These are phyloP conservation scores for Philotrypesis tridentata DNA, from an alignment of 1,140 invertebrate genomes.

Conservation along the genomic window DNA sequence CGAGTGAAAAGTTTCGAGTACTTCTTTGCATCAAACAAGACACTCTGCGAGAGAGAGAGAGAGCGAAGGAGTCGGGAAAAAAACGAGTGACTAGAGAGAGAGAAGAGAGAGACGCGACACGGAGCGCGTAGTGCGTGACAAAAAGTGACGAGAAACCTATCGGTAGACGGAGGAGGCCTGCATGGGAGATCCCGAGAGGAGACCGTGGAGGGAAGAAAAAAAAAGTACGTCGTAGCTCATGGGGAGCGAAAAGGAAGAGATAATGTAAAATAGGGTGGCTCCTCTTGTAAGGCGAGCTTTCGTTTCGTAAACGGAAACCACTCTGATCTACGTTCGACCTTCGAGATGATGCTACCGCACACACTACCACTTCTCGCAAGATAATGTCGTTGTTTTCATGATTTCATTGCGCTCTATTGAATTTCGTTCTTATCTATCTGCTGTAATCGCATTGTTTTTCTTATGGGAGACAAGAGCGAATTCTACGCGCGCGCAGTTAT, in stretches of 20 bases:
- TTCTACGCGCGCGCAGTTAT: too few species aligned
- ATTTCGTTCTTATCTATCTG: not conserved
- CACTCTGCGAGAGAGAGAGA: not conserved
- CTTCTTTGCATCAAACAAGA: constrained; percentile 12
- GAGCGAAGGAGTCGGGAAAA: not conserved
- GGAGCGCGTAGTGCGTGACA: not conserved
- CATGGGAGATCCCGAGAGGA: not conserved
- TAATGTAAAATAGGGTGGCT: not conserved
- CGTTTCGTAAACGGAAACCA: not conserved
- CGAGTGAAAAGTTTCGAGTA: constrained; percentile 19
- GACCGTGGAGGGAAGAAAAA: not conserved
- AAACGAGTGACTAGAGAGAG: too few species aligned
- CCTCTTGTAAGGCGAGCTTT: not conserved
- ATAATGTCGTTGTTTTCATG: not conserved
- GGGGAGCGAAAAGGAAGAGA: not conserved
- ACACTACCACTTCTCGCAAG: not conserved
- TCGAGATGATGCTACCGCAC: not conserved
- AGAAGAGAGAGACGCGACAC: not conserved
- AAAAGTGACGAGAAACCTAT: constrained; percentile 5
- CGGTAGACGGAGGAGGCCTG: not conserved
- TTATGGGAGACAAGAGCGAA: too few species aligned
- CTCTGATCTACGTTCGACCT: not conserved
- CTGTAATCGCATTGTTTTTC: not conserved
- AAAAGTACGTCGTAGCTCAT: not conserved
- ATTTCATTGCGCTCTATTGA: not conserved